Evolutionary conservation across 2,888 invertebrate species (phyloP).

Genomic region (Nemotelus pantherinus): DNA sequence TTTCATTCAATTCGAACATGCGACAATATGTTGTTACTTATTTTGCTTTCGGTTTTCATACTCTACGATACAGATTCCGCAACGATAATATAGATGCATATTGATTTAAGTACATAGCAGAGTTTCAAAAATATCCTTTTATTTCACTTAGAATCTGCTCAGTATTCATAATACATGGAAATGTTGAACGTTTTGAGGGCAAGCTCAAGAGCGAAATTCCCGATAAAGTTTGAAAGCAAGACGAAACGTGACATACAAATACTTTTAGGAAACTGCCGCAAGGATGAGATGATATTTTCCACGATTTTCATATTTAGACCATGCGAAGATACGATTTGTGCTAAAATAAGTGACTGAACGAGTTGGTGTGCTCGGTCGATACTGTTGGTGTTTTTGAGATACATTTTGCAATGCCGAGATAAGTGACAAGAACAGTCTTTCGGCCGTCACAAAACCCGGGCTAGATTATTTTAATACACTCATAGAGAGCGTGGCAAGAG

Average conservation of each 20-base stretch:
- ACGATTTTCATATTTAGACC: too few species aligned
- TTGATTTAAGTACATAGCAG: background rate
- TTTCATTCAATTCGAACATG: too few species aligned
- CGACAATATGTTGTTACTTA: too few species aligned
- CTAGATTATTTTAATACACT: too few species aligned
- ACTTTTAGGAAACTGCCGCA: background rate
- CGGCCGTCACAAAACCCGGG: too few species aligned
- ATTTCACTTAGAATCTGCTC: constrained; percentile 25
- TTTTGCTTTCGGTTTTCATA: too few species aligned
- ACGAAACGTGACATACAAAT: constrained; percentile 14
- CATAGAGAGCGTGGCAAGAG: too few species aligned
- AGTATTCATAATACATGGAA: constrained; percentile 16
- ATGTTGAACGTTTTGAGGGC: background rate
- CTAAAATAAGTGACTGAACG: background rate
- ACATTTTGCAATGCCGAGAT: too few species aligned
- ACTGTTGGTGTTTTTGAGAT: too few species aligned
- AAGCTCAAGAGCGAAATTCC: background rate
- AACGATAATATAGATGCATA: background rate
- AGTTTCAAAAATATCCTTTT: background rate
- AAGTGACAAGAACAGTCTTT: too few species aligned
- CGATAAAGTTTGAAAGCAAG: constrained; percentile 5
- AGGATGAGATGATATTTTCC: background rate
- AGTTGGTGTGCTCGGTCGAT: too few species aligned
- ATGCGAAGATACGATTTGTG: background rate
- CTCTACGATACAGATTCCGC: background rate